A percentile compares a stretch with the other conserved stretches of the same genome.
Conservation (phyloP, 2,113 vertebrate species). For the Thunnus thynnus region DNA sequence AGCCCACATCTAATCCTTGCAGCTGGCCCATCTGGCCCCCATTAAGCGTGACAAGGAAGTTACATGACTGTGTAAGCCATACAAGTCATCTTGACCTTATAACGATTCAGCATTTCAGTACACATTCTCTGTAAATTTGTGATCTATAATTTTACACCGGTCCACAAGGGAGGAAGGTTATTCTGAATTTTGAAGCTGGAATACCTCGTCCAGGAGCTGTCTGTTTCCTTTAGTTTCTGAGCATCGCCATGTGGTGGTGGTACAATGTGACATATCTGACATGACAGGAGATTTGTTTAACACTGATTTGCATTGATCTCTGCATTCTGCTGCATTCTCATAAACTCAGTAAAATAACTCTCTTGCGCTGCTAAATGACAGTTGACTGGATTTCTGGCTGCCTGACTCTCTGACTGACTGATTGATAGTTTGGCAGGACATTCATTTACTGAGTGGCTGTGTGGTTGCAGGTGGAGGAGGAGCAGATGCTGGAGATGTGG, state of each 20-base stretch:
- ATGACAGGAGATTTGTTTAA: background rate
- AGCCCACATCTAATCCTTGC: no score
- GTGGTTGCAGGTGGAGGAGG: conserved; percentile 88
- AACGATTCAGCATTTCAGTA: no score
- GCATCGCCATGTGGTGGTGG: background rate
- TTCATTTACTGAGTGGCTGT: background rate
- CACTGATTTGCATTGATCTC: background rate
- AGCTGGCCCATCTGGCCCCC: no score
- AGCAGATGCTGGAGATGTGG: conserved; percentile 97
- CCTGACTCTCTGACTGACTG: background rate
- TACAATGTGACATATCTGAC: background rate
- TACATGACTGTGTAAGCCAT: no score
- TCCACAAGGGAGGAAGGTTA: no score
- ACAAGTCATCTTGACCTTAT: no score
- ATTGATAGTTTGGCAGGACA: background rate
- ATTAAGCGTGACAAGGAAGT: no score
- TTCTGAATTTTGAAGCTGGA: no score
- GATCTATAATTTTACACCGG: no score
- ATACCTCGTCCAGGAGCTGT: no score
- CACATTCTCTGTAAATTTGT: no score
- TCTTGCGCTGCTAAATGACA: background rate
- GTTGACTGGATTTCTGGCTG: background rate
- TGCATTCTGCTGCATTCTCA: background rate
- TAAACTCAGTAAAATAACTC: background rate
- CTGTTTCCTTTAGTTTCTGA: background rate